Evolutionary conservation across 64 coral and sea anemone species (phyloP), one percentile per base, ranked within the genome.

Genomic region (Dendrophyllia cribrosa): DNA sequence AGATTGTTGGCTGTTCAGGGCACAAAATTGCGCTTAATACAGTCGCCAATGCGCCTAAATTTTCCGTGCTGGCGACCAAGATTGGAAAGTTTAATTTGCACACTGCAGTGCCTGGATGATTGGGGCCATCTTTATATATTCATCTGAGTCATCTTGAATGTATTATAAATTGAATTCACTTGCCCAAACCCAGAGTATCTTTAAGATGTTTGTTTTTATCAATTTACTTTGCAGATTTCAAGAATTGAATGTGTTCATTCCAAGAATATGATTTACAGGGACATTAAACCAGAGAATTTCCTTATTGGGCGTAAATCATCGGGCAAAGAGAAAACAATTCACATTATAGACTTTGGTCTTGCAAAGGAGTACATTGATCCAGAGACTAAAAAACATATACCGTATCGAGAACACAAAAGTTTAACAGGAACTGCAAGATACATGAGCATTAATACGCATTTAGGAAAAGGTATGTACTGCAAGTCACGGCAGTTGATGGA

Each of bases 271-370:
- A 99, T 99, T 66, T 99, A 99, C 85, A 86, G 97, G 67, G 97
- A 99, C 51, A 95, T 99, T 63, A 99, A 99, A 80, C 97, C 97
- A 78, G 97, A 99, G 58, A 99, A 99, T 58, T 99, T 99, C 87
- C 84, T 99, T 45, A 99, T 99, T 79, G 97, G 97, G 43, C 87
- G 97, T 10, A 99, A 99, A 95, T 99, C 97, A 5, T 74, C 88
- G 51, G 97, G 97, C 71, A 99, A 99, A 89, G 97, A 96, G 23
- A 96, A 93, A 91, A 87, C 86, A 91, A 99, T 99, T 85, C 92
- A 93, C 65, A 99, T 99, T 84, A 99, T 99, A 90, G 97, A 99
- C 94, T 99, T 99, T 99, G 97, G 97, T 59, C 94, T 99, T 91
- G 97, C 97, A 51, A 99, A 99, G 90, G 97, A 99, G 59, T 99